phyloP scores from a whole-genome alignment of 2,888 invertebrate genomes.

The Phymatocera aterrima region DNA sequence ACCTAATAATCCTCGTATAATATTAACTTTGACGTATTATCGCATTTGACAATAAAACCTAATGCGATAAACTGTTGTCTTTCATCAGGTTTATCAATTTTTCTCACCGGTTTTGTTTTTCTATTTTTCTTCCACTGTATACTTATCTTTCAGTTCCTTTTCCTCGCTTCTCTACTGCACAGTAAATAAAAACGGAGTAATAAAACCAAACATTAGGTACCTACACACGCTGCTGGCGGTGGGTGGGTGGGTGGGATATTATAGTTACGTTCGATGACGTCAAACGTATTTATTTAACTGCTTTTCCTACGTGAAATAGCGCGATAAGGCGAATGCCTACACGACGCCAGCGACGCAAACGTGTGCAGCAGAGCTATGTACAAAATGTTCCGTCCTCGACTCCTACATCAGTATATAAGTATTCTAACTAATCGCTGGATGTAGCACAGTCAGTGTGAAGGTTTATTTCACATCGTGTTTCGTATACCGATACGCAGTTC shows the following conservation, averaged over 20 bases:
- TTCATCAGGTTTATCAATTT: background rate
- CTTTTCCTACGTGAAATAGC: conserved; percentile 6
- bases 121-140: no score
- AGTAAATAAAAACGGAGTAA: background rate
- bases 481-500: no score
- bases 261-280: conserved; percentile 22
- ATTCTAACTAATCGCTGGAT: background rate
- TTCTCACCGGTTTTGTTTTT: no score
- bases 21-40: background rate
- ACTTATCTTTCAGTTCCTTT: no score
- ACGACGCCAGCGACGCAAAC: no score
- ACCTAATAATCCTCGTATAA: background rate
- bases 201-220: background rate
- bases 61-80: background rate
- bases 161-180: no score
- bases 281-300: background rate
- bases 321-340: background rate
- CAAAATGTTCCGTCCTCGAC: background rate
- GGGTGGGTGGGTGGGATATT: background rate
- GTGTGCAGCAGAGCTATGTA: background rate
- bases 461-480: no score
- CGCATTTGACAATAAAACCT: background rate
- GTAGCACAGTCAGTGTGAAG: no score
- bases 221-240: background rate
- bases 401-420: background rate